Conservation (phyloP, 2,797 vertebrate genomes). For the Telmatherina bonti region DNA sequence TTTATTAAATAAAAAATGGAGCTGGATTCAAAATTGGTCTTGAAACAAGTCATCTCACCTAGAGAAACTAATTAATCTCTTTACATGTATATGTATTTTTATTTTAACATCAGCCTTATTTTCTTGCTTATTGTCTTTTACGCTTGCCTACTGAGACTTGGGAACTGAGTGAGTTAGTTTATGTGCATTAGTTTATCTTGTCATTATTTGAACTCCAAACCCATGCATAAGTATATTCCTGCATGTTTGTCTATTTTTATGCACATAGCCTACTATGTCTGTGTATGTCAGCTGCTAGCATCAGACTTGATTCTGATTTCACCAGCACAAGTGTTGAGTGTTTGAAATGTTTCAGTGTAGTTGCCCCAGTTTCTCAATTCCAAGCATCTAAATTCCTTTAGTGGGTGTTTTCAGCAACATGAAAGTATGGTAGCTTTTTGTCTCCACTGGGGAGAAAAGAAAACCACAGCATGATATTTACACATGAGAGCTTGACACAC, state of each 20-base stretch:
- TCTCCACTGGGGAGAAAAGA: constrained; percentile 31
- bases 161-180: too few relatives aligned
- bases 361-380: constrained; percentile 62
- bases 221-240: background rate
- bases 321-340: constrained; percentile 37
- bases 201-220: background rate
- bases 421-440: constrained; percentile 57
- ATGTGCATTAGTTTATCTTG: background rate
- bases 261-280: background rate
- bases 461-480: constrained; percentile 30
- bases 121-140: background rate
- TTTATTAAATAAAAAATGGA: too few relatives aligned
- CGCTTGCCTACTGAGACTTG: background rate
- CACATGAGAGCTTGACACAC: constrained; percentile 52
- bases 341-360: constrained; percentile 54
- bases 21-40: too few relatives aligned
- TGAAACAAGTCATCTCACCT: too few relatives aligned
- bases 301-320: constrained; percentile 38
- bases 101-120: background rate
- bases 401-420: constrained; percentile 60
- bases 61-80: too few relatives aligned
- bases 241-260: constrained; percentile 13
- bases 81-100: too few relatives aligned
- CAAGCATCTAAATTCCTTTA: constrained; percentile 78
- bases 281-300: constrained; percentile 36